Evolutionary conservation across 2,888 invertebrate genomes (phyloP), one percentile per base, ranked within the genome.

Genomic region (Epinotia brunnichana): DNA sequence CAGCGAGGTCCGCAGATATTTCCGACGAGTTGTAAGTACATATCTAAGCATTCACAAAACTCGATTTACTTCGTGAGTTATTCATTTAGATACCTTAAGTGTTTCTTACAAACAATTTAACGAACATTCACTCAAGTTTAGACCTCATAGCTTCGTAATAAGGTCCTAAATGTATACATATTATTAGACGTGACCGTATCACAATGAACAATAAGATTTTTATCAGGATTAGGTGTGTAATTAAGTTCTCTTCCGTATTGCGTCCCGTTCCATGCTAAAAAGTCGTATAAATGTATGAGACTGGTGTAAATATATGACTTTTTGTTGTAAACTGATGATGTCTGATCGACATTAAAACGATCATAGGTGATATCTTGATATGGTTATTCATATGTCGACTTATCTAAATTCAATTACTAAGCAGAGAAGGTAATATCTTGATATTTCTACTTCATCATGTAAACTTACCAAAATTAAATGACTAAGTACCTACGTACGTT

Each of bases 161-260:
- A 56, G 54, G 17, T 21, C 3, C 15, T 53, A 7, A 9, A 15
- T 39, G 10, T 10, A 44, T n/a, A 48, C 5, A n/a, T 15, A 13
- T 24, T 51, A 11, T 62, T 11, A 29, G n/a, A 17, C 62, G 62
- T 66, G 9, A 66, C 11, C n/a, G 66, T 41, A 56, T 41, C 41
- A 66, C 66, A 54, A 64, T 41, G 54, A 41, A 21, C 21, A 19
- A 19, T 29, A 5, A 54, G 66, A 66, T 66, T 3, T 19, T 66
- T 66, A 66, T 66, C 66, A 41, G 66, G 39, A 64, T 17, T 41
- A 54, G 54, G 41, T 41, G 21, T 41, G 54, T 54, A 66, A 66
- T 66, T 66, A 54, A 21, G 10, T 41, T 54, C 24, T 21, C 41
- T 56, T 66, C 66, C 66, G 66, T 54, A 21, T 24, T 41, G n/a